Conservation (phyloP, 35 echinoderm and acorn worm species). For the Ptychodera flava region DNA sequence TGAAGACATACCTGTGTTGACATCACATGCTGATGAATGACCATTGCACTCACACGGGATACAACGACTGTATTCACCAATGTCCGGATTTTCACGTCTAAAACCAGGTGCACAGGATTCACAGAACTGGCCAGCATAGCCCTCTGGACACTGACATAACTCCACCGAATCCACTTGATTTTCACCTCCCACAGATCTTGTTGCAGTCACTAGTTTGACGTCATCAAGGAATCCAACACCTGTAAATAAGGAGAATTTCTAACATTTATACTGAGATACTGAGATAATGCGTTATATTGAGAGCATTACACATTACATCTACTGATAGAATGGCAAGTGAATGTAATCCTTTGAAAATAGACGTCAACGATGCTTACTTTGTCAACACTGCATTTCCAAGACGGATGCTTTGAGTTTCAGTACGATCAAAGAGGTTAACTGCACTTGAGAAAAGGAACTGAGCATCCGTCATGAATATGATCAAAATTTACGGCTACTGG, state of each 20-base stretch:
- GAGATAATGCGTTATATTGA: too few relatives aligned
- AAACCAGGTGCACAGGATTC: slow-evolving; percentile 88
- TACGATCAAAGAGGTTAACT: too few relatives aligned
- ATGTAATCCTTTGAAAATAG: too few relatives aligned
- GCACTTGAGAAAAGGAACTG: too few relatives aligned
- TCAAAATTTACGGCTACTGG: too few relatives aligned
- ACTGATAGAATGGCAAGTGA: too few relatives aligned
- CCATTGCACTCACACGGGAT: slow-evolving; percentile 91
- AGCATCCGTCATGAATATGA: too few relatives aligned
- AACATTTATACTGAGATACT: too few relatives aligned
- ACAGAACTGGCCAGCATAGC: slow-evolving; percentile 91
- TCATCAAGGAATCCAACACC: slow-evolving; percentile 85
- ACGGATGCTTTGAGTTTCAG: too few relatives aligned
- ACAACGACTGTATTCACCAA: slow-evolving; percentile 71
- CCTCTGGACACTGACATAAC: slow-evolving; percentile 74
- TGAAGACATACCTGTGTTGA: slow-evolving; percentile 67
- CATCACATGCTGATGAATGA: slow-evolving; percentile 77
- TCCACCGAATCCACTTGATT: slow-evolving; percentile 53
- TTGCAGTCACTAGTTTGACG: slow-evolving; percentile 55
- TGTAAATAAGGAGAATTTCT: slow-evolving; percentile 13
- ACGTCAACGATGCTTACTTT: too few relatives aligned
- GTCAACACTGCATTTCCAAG: too few relatives aligned
- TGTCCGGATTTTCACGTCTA: slow-evolving; percentile 53
- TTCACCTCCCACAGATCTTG: slow-evolving; percentile 40
- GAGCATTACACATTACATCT: too few relatives aligned